These are phyloP conservation scores for Rhea pennata DNA, from an alignment of 2,113 vertebrate species.

Conservation along the genomic window DNA sequence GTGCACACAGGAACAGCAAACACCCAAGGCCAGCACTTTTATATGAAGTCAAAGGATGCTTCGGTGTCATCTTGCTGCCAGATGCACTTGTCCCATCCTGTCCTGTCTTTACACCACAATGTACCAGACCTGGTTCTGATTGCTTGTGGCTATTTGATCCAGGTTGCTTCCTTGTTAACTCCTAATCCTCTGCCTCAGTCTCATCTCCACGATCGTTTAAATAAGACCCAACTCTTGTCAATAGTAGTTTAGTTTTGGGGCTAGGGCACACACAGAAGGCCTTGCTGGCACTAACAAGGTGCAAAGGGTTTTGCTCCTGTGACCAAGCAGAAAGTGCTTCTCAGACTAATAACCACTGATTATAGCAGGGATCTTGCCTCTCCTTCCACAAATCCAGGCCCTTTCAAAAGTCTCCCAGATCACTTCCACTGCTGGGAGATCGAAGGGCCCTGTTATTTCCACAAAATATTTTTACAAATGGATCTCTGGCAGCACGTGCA, in stretches of 20 bases:
- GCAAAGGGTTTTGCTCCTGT: neutral
- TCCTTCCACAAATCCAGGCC: neutral
- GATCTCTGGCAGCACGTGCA: neutral
- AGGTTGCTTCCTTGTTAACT: neutral
- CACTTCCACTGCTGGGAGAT: neutral
- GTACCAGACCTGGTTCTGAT: neutral
- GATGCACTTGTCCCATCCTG: neutral
- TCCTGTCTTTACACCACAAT: neutral
- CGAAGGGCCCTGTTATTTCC: neutral
- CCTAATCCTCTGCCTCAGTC: neutral
- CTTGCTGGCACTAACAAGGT: neutral
- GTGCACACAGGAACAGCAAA: neutral
- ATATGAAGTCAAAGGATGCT: neutral
- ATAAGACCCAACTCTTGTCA: neutral
- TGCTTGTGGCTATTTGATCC: neutral
- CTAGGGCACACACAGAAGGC: neutral
- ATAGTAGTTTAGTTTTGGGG: neutral
- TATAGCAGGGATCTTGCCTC: neutral
- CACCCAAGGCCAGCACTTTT: neutral
- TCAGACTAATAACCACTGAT: neutral
- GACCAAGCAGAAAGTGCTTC: neutral
- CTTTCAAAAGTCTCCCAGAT: neutral
- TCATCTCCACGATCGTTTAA: neutral
- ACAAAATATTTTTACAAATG: too few relatives aligned
- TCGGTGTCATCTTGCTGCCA: too few relatives aligned